Percentiles rank a stretch among this genome's conserved stretches.
Evolutionary conservation across 2,797 vertebrate species (phyloP).

Genomic region (Kryptopterus vitreolus): DNA sequence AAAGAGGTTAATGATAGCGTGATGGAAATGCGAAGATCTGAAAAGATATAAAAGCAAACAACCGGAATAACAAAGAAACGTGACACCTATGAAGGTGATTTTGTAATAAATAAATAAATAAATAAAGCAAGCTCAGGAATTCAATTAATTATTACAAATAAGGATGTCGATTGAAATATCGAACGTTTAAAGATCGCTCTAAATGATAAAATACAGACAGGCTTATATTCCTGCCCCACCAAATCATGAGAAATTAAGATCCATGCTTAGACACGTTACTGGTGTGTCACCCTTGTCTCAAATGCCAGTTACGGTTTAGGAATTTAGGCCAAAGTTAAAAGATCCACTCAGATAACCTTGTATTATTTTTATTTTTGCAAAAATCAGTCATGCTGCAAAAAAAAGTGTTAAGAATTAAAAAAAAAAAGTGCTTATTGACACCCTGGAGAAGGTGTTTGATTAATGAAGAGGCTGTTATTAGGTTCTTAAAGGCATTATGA

Average conservation of each 20-base stretch:
- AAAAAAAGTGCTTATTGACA: background rate
- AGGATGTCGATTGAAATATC: background rate
- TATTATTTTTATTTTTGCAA: background rate
- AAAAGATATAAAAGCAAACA: conserved; percentile 58
- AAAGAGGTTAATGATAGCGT: conserved; percentile 54
- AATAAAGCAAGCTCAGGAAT: too few species aligned
- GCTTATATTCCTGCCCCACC: conserved; percentile 2
- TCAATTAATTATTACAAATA: background rate
- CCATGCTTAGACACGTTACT: conserved; percentile 1
- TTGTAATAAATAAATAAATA: too few species aligned
- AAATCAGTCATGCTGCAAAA: background rate
- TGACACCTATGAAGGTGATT: background rate
- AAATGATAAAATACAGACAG: background rate
- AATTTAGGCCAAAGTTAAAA: conserved; percentile 1
- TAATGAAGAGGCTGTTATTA: conserved; percentile 2
- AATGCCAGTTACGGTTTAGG: background rate
- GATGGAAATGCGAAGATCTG: conserved; percentile 44
- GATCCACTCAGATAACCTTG: background rate
- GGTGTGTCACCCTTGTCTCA: conserved; percentile 1
- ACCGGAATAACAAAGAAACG: too few species aligned
- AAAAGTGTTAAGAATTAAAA: conserved; percentile 12
- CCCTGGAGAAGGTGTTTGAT: conserved; percentile 1
- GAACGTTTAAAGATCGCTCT: background rate
- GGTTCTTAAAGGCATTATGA: background rate
- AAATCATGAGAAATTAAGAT: conserved; percentile 1